Conservation (phyloP, 2,113 vertebrate genomes). For the Myocastor coypus region DNA sequence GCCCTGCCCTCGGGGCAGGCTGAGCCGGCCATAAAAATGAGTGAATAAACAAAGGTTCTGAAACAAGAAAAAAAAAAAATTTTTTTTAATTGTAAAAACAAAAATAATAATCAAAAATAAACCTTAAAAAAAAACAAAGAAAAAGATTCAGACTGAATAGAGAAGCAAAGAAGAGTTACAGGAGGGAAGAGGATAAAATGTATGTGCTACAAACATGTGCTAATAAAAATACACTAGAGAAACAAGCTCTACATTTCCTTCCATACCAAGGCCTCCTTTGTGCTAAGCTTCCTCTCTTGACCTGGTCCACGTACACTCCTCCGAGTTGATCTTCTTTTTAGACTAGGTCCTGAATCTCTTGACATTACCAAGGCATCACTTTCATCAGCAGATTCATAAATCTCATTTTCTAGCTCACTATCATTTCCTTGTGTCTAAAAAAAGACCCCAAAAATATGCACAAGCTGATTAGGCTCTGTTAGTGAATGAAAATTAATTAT, state of each 20-base stretch:
- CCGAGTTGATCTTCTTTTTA: slow-evolving; percentile 84
- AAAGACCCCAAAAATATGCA: slow-evolving; percentile 30
- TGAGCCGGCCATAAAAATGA: no score
- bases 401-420: slow-evolving; percentile 69
- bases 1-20: no score
- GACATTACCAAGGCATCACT: slow-evolving; percentile 68
- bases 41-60: no score
- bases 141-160: neutral
- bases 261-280: slow-evolving; percentile 59
- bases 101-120: no score
- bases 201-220: neutral
- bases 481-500: neutral
- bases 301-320: slow-evolving; percentile 79
- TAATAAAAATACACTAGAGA: neutral
- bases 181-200: neutral
- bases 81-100: no score
- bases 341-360: slow-evolving; percentile 66
- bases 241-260: neutral
- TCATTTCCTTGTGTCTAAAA: slow-evolving; percentile 85
- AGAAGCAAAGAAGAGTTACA: neutral
- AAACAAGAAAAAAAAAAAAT: no score
- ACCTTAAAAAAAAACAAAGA: neutral
- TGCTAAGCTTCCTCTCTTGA: slow-evolving; percentile 76
- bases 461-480: neutral
- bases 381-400: slow-evolving; percentile 64